These are phyloP conservation scores for Zygothrica quintamaculata DNA, from an alignment of 2,888 invertebrate species.

Conservation along the genomic window DNA sequence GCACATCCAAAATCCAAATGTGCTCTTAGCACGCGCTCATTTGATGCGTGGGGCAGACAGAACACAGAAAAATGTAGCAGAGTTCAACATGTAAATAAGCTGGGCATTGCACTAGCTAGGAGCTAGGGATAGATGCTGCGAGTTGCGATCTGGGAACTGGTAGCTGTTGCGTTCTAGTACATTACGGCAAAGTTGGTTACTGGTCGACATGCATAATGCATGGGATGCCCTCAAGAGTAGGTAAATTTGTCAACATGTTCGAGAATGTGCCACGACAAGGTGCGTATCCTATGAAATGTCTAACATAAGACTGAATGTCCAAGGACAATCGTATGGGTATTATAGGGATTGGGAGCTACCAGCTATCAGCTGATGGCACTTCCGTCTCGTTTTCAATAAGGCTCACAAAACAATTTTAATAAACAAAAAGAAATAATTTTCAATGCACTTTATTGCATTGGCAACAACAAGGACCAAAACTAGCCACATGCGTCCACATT, in stretches of 20 bases:
- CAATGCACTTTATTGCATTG: constrained; percentile 53
- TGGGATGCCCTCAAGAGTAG: constrained; percentile 29
- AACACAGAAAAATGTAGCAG: constrained; percentile 9
- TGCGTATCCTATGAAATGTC: constrained; percentile 28
- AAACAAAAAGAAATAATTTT: constrained; percentile 66
- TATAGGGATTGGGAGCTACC: too few relatives aligned
- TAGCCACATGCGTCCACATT: constrained; percentile 56
- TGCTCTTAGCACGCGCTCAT: constrained; percentile 57
- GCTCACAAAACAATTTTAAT: constrained; percentile 60
- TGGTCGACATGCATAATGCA: constrained; percentile 54
- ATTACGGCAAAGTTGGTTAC: too few relatives aligned
- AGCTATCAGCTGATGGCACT: too few relatives aligned
- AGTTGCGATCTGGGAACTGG: too few relatives aligned
- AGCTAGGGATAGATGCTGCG: constrained; percentile 16
- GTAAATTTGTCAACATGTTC: constrained; percentile 36
- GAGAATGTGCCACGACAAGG: constrained; percentile 12
- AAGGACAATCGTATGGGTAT: too few relatives aligned
- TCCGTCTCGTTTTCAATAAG: constrained; percentile 56
- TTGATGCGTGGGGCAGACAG: constrained; percentile 48
- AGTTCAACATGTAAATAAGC: constrained; percentile 65
- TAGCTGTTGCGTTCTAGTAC: not conserved
- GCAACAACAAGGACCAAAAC: constrained; percentile 5
- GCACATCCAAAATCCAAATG: constrained; percentile 34
- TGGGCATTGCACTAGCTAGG: constrained; percentile 6
- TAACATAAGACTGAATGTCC: constrained; percentile 12